Evolutionary conservation across 92 coral and sea anemone species (phyloP).

Genomic region (Phenganax stokvisi): DNA sequence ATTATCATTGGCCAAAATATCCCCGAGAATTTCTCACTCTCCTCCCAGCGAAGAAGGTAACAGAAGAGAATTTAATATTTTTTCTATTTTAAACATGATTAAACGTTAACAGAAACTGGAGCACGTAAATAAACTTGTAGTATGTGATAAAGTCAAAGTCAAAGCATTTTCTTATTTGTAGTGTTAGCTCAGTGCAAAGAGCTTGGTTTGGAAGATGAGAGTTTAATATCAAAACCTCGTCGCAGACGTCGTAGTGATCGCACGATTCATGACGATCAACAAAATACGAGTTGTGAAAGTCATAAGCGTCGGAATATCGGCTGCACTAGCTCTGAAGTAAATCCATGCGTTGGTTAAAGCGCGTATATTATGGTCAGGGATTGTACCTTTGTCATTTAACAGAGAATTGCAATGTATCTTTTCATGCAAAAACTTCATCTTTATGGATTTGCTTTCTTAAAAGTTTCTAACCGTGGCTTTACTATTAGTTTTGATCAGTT

Average conservation of each 20-base stretch:
- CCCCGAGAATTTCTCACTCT: neutral
- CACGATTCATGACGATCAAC: neutral
- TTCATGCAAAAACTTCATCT: no score
- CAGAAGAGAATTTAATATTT: neutral
- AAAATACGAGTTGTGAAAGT: neutral
- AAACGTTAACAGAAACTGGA: neutral
- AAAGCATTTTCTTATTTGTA: conserved; percentile 9
- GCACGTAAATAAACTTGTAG: neutral
- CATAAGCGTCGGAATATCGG: neutral
- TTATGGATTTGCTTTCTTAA: no score
- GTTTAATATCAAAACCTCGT: conserved; percentile 44
- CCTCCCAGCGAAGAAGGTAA: conserved; percentile 59
- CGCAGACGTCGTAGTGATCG: conserved; percentile 51
- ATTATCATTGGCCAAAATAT: neutral
- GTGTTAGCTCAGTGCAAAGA: conserved; percentile 66
- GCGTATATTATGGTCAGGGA: no score
- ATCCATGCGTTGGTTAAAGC: no score
- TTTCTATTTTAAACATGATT: neutral
- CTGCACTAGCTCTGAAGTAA: neutral
- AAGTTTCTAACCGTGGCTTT: neutral
- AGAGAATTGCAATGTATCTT: no score
- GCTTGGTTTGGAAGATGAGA: conserved; percentile 68
- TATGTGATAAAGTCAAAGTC: neutral
- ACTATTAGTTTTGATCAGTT: neutral
- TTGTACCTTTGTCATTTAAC: no score